Evolutionary conservation across 2,113 vertebrate species (phyloP), one percentile per base, ranked within the genome.

Genomic region (Lophochroa leadbeateri): DNA sequence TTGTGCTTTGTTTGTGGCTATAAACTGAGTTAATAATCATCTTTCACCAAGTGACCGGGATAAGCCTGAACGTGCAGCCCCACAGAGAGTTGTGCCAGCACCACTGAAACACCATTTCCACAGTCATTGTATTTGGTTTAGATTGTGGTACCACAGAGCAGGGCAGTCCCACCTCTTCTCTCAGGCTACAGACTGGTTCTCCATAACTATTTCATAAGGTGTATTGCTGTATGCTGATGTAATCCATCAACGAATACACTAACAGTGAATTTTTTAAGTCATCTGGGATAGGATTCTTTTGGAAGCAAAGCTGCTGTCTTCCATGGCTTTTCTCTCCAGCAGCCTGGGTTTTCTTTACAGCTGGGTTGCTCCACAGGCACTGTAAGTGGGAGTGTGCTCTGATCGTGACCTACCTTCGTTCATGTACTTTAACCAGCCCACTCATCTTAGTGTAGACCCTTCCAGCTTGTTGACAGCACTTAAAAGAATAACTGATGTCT

Each of bases 11-110:
- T 46, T 69, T 57, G 58, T 75, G 84, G 74, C 60, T 71, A 53
- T 58, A 81, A 94, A 86, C 60, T 28, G 82, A 77, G 83, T 95
- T 94, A 81, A 91, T 80, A 69, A 88, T 83, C 79, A 47, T 92
- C 89, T 83, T 90, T 86, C 61, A 80, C 57, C 39, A 29, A 11
- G 82, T 88, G 63, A 13, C 43, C 55, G 46, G 49, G 64, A 53
- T 65, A 91, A 94, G 83, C 57, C 71, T 68, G 76, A 57, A 58
- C 0, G 0, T 77, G 35, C 82, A 88, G 75, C 35, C 75, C 67
- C 71, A 81, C 64, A 47, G 49, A 15, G 20, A 44, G 33, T n/a
- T 76, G 70, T 86, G 89, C 68, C 86, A 83, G 67, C 63, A 74
- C 46, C 41, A 24, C 44, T 39, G 76, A 52, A 68, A 68, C 29